Base-by-base conservation (phyloP, 2,888 invertebrate species). In the Mythimna lalbum region DNA sequence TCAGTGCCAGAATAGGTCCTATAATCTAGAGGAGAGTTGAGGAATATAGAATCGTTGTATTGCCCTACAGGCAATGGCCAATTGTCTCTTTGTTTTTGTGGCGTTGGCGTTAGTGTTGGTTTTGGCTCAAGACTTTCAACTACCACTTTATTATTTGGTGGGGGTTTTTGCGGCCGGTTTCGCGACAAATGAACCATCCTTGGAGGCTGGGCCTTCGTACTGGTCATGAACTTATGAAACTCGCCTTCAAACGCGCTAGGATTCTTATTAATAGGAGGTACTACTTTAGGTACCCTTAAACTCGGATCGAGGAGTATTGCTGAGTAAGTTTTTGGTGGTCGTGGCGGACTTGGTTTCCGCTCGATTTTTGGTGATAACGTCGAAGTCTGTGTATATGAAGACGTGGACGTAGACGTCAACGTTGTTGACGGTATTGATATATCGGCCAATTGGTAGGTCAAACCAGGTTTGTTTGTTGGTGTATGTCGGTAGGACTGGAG, bases 241-340 rank as follows among this genome's bases (percentile, higher is more conserved):
- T 95, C 96, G 0, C 90, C 90, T 74, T 94, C 92, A 61, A 95
- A 96, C 0, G 95, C 95, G n/a, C 90, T 94, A 0, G 94, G 94
- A 50, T 93, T 93, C 73, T 94, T 95, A 69, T 95, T 93, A 0
- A 95, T 81, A 0, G 95, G 95, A 23, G 88, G 87, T 3, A 94
- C 62, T 0, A 88, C 78, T 50, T 90, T 88, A 0, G 94, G 92
- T 36, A 92, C 89, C 43, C 93, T 77, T 33, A 87, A 72, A 33
- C 68, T 89, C 0, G 88, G 61, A 21, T 93, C 91, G 69, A 71
- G 85, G 57, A 77, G 64, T 39, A 82, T 82, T 0, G 86, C 86
- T 0, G 82, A 77, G 31, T 85, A 85, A 0, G 76, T 60, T 74
- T 85, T 85, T 4, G 66, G 69, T 47, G 75, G 65, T 65, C 65